Conservation (phyloP, 2,113 vertebrate species). For the Zeus faber region DNA sequence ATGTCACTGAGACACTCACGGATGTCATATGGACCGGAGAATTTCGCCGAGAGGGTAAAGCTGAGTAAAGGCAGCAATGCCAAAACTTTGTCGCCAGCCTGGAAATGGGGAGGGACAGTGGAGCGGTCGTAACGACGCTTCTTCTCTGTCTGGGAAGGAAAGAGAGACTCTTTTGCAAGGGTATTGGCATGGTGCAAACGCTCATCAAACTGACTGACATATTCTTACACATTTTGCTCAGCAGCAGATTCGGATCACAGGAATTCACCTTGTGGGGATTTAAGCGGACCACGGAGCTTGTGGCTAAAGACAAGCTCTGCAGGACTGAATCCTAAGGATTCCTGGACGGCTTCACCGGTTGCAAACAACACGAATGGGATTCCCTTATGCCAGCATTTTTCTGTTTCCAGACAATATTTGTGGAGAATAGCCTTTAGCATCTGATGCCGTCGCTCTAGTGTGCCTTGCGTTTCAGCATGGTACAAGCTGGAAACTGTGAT, state of each 20-base stretch:
- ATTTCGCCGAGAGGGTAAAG: not conserved
- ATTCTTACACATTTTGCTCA: not conserved
- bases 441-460: conserved; percentile 4
- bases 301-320: conserved; percentile 7
- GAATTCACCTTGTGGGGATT: conserved; percentile 7
- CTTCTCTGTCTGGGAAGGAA: not conserved
- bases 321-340: not conserved
- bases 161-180: not conserved
- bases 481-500: not conserved
- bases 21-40: not conserved
- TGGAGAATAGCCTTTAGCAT: conserved; percentile 4
- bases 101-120: not conserved
- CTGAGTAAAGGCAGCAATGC: conserved; percentile 10
- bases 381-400: conserved; percentile 8
- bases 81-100: conserved; percentile 5
- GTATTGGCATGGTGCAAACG: not conserved
- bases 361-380: conserved; percentile 1
- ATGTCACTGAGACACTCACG: not conserved
- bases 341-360: not conserved
- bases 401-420: conserved; percentile 2
- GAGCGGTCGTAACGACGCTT: conserved; percentile 6
- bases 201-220: conserved; percentile 11
- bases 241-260: not conserved
- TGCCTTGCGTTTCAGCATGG: conserved; percentile 13
- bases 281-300: conserved; percentile 4